Conservation (phyloP, 1,140 invertebrate genomes). For the Drosophila pseudoananassae region DNA sequence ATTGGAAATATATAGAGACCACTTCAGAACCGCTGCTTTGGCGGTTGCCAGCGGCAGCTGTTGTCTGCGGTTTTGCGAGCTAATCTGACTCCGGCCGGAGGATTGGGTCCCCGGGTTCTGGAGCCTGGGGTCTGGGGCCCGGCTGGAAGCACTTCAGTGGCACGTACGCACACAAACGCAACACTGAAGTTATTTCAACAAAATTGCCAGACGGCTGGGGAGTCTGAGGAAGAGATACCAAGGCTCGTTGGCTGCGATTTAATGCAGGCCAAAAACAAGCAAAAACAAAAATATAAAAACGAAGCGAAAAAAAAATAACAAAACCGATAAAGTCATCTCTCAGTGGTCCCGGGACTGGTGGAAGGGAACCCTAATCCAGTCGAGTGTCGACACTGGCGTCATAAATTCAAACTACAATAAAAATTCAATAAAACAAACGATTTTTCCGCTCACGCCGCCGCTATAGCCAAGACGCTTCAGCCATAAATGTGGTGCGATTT, state of each 20-base stretch:
- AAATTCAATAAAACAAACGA: slow-evolving; percentile 82
- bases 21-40: slow-evolving; percentile 40
- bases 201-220: slow-evolving; percentile 67
- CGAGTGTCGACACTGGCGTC: slow-evolving; percentile 62
- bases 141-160: slow-evolving; percentile 66
- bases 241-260: slow-evolving; percentile 74
- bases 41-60: slow-evolving; percentile 61
- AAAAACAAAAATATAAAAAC: slow-evolving; percentile 51
- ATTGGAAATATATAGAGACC: slow-evolving; percentile 29
- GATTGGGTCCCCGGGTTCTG: slow-evolving; percentile 18
- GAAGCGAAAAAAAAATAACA: slow-evolving; percentile 54
- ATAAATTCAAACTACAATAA: slow-evolving; percentile 83
- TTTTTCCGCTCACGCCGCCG: slow-evolving; percentile 46
- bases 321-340: slow-evolving; percentile 78
- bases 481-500: slow-evolving; percentile 50
- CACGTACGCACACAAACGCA: slow-evolving; percentile 78
- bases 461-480: slow-evolving; percentile 32
- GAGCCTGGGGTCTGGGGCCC: slow-evolving; percentile 13
- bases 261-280: slow-evolving; percentile 66
- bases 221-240: slow-evolving; percentile 40
- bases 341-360: slow-evolving; percentile 13
- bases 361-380: slow-evolving; percentile 72
- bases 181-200: slow-evolving; percentile 80
- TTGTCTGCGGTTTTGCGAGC: slow-evolving; percentile 80
- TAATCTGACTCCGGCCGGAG: slow-evolving; percentile 65